Percentiles rank a stretch among this genome's conserved stretches.
These are phyloP conservation scores for Falco rusticolus DNA, from an alignment of 2,797 vertebrate species.

Conservation along the genomic window DNA sequence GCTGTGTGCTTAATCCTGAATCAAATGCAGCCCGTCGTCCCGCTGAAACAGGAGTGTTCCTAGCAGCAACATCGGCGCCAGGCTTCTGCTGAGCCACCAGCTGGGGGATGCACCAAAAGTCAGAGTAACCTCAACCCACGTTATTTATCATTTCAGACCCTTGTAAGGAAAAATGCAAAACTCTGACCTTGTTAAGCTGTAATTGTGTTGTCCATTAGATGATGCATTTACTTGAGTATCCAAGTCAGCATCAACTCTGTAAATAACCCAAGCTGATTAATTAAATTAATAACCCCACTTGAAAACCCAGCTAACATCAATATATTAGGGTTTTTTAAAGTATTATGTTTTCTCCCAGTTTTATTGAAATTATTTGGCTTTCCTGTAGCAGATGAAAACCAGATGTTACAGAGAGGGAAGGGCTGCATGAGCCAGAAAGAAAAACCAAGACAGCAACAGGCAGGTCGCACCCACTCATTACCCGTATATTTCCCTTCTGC, in stretches of 20 bases:
- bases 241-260: neutral
- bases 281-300: neutral
- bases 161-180: accelerated
- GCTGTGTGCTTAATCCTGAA: neutral
- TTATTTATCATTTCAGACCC: neutral
- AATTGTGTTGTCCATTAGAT: accelerated
- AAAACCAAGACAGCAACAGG: conserved; percentile 9
- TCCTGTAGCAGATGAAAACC: conserved; percentile 51
- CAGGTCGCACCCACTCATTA: conserved; percentile 60
- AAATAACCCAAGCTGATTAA: neutral
- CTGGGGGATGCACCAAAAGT: neutral
- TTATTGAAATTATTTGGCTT: conserved; percentile 37
- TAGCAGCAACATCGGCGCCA: accelerated
- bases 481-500: conserved; percentile 9
- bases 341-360: neutral
- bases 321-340: neutral
- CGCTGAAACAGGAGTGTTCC: neutral
- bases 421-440: neutral
- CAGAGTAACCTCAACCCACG: neutral
- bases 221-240: neutral
- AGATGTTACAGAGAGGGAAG: conserved; percentile 35
- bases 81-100: neutral
- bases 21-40: accelerated
- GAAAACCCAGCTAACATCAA: neutral
- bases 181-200: neutral